Base-by-base conservation (phyloP, 2,888 invertebrate species). In the Tortrix viridana region DNA sequence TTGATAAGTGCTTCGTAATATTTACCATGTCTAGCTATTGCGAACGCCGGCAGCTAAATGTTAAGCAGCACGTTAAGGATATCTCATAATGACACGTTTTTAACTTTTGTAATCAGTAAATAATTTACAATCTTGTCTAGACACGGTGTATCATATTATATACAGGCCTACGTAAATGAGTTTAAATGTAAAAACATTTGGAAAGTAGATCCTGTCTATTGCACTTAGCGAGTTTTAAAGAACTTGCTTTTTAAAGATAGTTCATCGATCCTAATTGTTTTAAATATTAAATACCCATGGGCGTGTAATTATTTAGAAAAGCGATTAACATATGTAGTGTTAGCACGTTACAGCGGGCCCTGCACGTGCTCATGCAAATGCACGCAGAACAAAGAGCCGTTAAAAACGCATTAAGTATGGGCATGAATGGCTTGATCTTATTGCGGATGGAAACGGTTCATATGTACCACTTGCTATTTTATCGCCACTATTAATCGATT, bases 11-110 rank as follows among this genome's bases (percentile, higher is more conserved):
- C 73, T 76, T 73, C 83, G 81, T 72, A 83, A 82, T 88, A 85
- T 89, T 90, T 84, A 84, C 80, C 71, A 77, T 81, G 86, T 86
- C 86, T 85, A 84, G 78, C 74, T 20, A 20, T 49, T 56, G 55
- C 20, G 26, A 12, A 47, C 22, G 41, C 52, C 22, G 58, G 32
- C 12, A 43, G 50, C 20, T 58, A n/a, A 41, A 49, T 18, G 26
- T 48, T 14, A 60, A 47, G n/a, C 7, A 16, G 7, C 22, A 2
- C 5, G 37, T 7, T 14, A n/a, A 60, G 46, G n/a, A 44, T 37
- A 20, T 47, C n/a, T 16, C 44, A 41, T 19, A 18, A 12, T 18
- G 5, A 9, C 19, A 44, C 12, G 9, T 18, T 16, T 18, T 18
- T 5, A 44, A 44, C 7, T 19, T 0, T 12, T 32, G 12, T 32